These are phyloP conservation scores for Eupithecia abbreviata DNA, from an alignment of 2,888 invertebrate species.

Conservation along the genomic window DNA sequence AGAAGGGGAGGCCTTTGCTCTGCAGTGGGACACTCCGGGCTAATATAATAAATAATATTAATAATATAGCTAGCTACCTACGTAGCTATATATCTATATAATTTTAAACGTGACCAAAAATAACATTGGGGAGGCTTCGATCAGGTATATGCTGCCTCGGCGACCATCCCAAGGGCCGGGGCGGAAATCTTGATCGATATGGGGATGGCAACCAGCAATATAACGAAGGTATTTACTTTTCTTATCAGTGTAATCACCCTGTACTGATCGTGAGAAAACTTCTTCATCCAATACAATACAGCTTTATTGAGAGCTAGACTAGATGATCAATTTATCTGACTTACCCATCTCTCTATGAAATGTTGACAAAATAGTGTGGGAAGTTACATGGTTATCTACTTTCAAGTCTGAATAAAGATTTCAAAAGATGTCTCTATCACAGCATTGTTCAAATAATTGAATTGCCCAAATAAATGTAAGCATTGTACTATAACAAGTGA, in stretches of 20 bases:
- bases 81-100: too few species aligned
- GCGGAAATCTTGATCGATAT: too few species aligned
- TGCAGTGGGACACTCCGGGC: too few species aligned
- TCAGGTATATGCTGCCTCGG: too few species aligned
- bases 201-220: neutral
- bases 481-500: neutral
- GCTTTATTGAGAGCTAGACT: slow-evolving; percentile 7
- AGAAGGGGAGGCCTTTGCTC: too few species aligned
- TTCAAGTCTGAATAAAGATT: slow-evolving; percentile 15
- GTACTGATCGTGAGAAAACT: neutral
- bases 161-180: too few species aligned
- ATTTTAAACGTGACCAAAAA: neutral
- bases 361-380: slow-evolving; percentile 27
- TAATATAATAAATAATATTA: too few species aligned
- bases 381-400: slow-evolving; percentile 17
- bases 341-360: slow-evolving; percentile 18
- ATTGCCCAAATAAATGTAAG: slow-evolving; percentile 4
- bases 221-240: neutral
- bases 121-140: neutral
- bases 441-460: slow-evolving; percentile 28
- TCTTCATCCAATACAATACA: neutral
- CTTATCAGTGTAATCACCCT: neutral
- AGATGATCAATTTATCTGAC: slow-evolving; percentile 15
- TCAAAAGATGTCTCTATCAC: slow-evolving; percentile 24
- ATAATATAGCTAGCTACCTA: too few species aligned